A percentile compares a stretch with the other conserved stretches of the same genome.
phyloP scores from a whole-genome alignment of 2,113 vertebrate species.

The Phrynosoma platyrhinos region DNA sequence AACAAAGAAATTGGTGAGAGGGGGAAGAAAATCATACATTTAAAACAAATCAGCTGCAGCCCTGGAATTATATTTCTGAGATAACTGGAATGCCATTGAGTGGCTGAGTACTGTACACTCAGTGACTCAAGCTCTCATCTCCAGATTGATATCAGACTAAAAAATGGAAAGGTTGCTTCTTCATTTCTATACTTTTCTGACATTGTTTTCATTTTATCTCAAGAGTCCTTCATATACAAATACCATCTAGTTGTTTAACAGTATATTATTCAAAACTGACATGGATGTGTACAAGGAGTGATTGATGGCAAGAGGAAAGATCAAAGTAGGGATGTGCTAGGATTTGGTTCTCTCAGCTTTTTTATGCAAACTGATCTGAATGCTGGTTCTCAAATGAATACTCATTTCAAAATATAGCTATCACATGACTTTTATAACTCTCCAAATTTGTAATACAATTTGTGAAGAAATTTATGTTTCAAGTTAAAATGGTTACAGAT shows the following conservation, averaged over 20 bases:
- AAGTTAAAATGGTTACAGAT: background rate
- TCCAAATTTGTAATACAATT: background rate
- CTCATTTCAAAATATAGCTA: background rate
- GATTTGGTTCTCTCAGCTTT: background rate
- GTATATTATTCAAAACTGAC: background rate
- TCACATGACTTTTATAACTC: background rate
- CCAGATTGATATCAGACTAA: slow-evolving; percentile 2
- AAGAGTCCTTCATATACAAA: background rate
- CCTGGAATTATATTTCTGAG: background rate
- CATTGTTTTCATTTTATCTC: background rate
- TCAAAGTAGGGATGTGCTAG: background rate
- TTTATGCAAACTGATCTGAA: background rate
- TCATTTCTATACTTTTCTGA: slow-evolving; percentile 6
- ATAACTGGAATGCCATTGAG: slow-evolving; percentile 15
- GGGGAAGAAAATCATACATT: slow-evolving; percentile 7
- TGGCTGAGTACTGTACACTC: background rate
- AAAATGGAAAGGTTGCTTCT: background rate
- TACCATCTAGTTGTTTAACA: background rate
- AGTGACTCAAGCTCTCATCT: background rate
- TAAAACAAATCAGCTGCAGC: slow-evolving; percentile 26
- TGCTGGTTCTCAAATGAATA: background rate
- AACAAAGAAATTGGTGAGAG: background rate
- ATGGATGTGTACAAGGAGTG: fast-evolving
- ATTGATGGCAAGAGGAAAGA: background rate
- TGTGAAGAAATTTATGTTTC: background rate